Evolutionary conservation across 2,797 vertebrate species (phyloP), one percentile per base, ranked within the genome.

Genomic region (Myiothlypis coronata): DNA sequence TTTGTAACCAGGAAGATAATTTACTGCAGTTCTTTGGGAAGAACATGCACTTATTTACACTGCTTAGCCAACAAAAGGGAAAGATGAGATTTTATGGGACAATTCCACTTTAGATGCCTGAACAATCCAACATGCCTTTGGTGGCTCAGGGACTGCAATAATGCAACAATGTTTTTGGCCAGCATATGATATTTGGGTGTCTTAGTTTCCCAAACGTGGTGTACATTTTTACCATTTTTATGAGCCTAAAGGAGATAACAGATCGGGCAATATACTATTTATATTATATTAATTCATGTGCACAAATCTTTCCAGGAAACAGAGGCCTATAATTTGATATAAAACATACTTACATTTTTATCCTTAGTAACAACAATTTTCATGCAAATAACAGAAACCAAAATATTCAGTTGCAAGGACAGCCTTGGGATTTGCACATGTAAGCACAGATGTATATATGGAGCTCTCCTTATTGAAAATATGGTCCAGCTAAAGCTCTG

Each of bases 351-450:
- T 75, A 39, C 2, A 2, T 32, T 80, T 90, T 91, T 72, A 53
- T 17, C 21, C 27, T 53, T 46, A 56, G 24, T 52, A 18, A 35
- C n/a, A 74, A 59, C 10, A 83, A 49, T 83, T 83, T 91, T 80
- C 46, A 6, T 88, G 52, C 64, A 74, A 89, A 77, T 56, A 67
- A 59, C 59, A 74, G 19, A 41, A 41, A 85, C 12, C 32, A 69
- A 72, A 87, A 30, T 15, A 59, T 67, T 83, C 85, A 85, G 28
- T 44, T 85, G n/a, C 47, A 85, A 82, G 64, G 47, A 55, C 20
- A 85, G 28, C 44, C 83, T 91, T 91, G 76, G 57, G 64, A 70
- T 86, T 82, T 94, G 72, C 71, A 70, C 71, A 19, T 41, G 14
- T 28, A 77, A 83, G 41, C 60, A 87, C 26, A 60, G 50, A 50